Base-by-base conservation (phyloP, 2,888 invertebrate species). In the Drosophila subquinaria region DNA sequence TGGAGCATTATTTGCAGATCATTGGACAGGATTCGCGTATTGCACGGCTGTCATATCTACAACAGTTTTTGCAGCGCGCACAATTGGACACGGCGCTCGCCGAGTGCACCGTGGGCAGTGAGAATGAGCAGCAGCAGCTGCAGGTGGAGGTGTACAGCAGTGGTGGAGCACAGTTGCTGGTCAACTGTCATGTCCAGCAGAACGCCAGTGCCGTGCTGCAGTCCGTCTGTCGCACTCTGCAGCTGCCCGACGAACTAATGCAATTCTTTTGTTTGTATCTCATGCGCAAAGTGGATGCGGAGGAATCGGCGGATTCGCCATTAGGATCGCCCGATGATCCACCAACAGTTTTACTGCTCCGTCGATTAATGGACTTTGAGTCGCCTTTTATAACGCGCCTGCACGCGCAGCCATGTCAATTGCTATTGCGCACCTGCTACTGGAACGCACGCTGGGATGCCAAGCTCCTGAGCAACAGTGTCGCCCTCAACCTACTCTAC, bases 301-400 rank as follows among this genome's bases (percentile, higher is more conserved):
- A 70, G 13, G 95, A 95, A 83, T 94, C 95, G 70, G 94, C 95
- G 70, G 94, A 95, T 13, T 70, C 70, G 9, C 45, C 20, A 95
- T 94, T 42, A 82, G 33, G 40, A 2, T 30, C 65, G 17, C 57
- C 56, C 0, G 94, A 95, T 70, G 94, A 95, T 69, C 95, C 95
- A 86, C 94, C 95, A 89, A 95, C 95, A 47, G 94, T 95, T 90
- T 94, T 95, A 94, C 95, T 98, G 87, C 94, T 98, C 73, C 95
- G 98, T 81, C 97, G 97, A 92, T 94, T 99, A 76, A 97, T 98
- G 93, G 97, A 99, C 93, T 99, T 98, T 94, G 99, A 99, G 94
- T 97, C 98, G 79, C 99, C 99, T 0, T 97, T 96, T 93, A 96
- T 99, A 93, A 98, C 98, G 60, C 95, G 97, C 82, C 74, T 90